These are phyloP conservation scores for Netelia inedita DNA, from an alignment of 2,888 invertebrate species.

Conservation along the genomic window DNA sequence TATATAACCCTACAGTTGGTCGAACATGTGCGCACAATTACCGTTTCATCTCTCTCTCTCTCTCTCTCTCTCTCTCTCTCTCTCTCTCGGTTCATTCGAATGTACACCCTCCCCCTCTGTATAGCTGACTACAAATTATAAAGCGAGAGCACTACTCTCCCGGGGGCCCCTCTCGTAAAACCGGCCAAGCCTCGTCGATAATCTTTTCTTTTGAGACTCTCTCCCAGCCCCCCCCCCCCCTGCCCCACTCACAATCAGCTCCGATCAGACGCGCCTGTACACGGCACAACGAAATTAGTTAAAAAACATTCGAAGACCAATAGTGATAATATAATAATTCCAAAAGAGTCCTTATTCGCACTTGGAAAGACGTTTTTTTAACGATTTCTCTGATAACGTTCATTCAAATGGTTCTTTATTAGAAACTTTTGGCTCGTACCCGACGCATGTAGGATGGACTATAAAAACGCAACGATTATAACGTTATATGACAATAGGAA, in stretches of 20 bases:
- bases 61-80: slow-evolving; percentile 45
- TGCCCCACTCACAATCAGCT: neutral
- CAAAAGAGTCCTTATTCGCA: neutral
- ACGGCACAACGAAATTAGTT: neutral
- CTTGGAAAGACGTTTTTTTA: neutral
- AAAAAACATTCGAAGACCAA: neutral
- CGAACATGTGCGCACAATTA: slow-evolving; percentile 75
- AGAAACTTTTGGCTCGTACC: neutral
- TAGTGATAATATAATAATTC: neutral
- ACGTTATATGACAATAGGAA: neutral
- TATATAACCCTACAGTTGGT: slow-evolving; percentile 62
- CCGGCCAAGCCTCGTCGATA: slow-evolving; percentile 61
- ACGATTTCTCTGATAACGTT: neutral
- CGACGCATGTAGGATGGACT: neutral
- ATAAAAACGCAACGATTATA: neutral
- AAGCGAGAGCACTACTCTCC: slow-evolving; percentile 49
- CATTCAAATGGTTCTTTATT: neutral
- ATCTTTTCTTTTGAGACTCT: slow-evolving; percentile 45
- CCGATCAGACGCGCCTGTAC: neutral
- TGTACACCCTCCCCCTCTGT: slow-evolving; percentile 19
- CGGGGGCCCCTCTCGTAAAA: slow-evolving; percentile 53
- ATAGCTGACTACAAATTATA: slow-evolving; percentile 57
- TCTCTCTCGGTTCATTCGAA: slow-evolving; percentile 54
- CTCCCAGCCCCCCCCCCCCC: neutral
- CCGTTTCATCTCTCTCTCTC: slow-evolving; percentile 68